Evolutionary conservation across 2,888 invertebrate species (phyloP).

Genomic region (Morpho achilles): DNA sequence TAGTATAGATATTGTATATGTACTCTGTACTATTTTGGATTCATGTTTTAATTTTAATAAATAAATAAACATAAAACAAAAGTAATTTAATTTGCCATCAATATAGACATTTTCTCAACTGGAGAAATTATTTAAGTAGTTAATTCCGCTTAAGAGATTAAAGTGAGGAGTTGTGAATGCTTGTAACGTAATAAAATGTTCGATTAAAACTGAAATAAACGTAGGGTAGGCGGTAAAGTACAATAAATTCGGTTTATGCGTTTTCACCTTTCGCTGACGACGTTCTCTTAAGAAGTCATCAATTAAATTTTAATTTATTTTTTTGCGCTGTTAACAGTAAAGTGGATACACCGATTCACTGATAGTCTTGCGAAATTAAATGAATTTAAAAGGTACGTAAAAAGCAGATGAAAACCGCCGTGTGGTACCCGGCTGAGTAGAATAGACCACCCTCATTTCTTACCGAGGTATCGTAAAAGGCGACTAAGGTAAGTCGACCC

Average conservation of each 20-base stretch:
- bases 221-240: constrained; percentile 5
- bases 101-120: constrained; percentile 4
- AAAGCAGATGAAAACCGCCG: too few species aligned
- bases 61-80: neutral
- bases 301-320: constrained; percentile 33
- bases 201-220: constrained; percentile 12
- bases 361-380: neutral
- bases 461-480: too few species aligned
- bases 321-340: constrained; percentile 32
- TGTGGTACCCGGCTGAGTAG: too few species aligned
- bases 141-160: constrained; percentile 10
- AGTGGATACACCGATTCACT: constrained; percentile 17
- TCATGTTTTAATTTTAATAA: neutral
- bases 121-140: constrained; percentile 3
- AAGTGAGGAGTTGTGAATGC: constrained; percentile 7
- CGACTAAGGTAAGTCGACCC: too few species aligned
- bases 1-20: too few species aligned
- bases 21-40: too few species aligned
- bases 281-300: constrained; percentile 11
- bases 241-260: constrained; percentile 12
- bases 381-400: too few species aligned
- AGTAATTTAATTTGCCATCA: neutral
- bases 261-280: constrained; percentile 19
- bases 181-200: constrained; percentile 10
- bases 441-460: too few species aligned